These are phyloP conservation scores for Saccopteryx leptura DNA, from an alignment of 2,113 vertebrate species.

Conservation along the genomic window DNA sequence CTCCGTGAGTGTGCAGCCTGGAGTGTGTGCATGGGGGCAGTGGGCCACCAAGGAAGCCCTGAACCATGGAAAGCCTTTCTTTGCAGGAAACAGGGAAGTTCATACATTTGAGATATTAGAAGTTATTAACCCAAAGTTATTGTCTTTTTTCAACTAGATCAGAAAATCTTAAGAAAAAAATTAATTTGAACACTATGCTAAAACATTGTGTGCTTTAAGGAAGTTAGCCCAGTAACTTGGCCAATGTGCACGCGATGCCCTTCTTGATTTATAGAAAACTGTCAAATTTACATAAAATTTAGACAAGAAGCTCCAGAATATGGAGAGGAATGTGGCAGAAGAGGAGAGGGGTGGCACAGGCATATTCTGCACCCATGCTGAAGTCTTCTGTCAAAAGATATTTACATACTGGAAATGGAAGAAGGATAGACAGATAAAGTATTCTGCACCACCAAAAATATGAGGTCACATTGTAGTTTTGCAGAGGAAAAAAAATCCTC, in stretches of 20 bases:
- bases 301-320: background rate
- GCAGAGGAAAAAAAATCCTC: background rate
- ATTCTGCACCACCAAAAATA: too few relatives aligned
- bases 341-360: fast-evolving
- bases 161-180: background rate
- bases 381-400: background rate
- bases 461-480: background rate
- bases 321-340: background rate
- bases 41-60: fast-evolving
- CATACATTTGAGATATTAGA: background rate
- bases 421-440: background rate
- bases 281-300: background rate
- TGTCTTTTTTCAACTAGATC: background rate
- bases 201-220: background rate
- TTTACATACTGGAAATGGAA: background rate
- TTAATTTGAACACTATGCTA: background rate
- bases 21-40: background rate
- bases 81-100: background rate
- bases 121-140: background rate
- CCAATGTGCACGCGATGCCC: background rate
- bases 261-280: background rate
- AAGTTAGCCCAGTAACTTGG: background rate
- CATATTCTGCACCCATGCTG: background rate
- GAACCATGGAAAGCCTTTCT: background rate
- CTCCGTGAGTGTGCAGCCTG: background rate